Base-by-base conservation (phyloP, 2,888 invertebrate species). In the Drosophila buzzatii region DNA sequence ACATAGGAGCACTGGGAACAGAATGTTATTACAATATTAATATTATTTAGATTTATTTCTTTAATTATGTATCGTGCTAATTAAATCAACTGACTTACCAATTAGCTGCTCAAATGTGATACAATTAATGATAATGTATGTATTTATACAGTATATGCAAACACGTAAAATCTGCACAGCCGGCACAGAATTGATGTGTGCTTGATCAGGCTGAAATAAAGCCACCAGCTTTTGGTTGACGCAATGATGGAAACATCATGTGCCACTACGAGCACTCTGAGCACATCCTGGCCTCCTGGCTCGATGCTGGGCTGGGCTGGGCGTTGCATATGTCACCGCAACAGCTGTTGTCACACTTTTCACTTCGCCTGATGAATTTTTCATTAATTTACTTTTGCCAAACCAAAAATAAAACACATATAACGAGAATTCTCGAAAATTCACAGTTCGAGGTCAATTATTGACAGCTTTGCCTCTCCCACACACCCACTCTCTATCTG, bases 291-390 rank as follows among this genome's bases (percentile, higher is more conserved):
- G 27, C 27, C 27, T 27, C 27, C 37, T 8, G 3, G 27, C 10
- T 9, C 10, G 23, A 14, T 42, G 42, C 23, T 16, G 20, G 8
- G 42, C 23, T 16, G 20, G 8, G 42, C 31, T 16, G 20, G 8
- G 12, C 42, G 45, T 16, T 63, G 56, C 72, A 76, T 49, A 52
- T 67, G 58, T 58, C 61, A 67, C 69, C 67, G 60, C 73, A 71
- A 33, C 60, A 61, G 52, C 65, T 65, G 59, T 51, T 65, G 69
- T 23, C 45, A 20, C 45, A 53, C 23, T 70, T 74, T 70, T 55
- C 81, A 78, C 68, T 78, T 85, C 71, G 78, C 66, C 44, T 72
- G 66, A 71, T 84, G 68, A 74, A 81, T 81, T 56, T 86, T 86
- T 74, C 61, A 84, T 76, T 86, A 89, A 76, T 84, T 84, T 76